These are phyloP conservation scores for Tetraodon nigroviridis DNA, from an alignment of 2,113 vertebrate genomes.

Conservation along the genomic window DNA sequence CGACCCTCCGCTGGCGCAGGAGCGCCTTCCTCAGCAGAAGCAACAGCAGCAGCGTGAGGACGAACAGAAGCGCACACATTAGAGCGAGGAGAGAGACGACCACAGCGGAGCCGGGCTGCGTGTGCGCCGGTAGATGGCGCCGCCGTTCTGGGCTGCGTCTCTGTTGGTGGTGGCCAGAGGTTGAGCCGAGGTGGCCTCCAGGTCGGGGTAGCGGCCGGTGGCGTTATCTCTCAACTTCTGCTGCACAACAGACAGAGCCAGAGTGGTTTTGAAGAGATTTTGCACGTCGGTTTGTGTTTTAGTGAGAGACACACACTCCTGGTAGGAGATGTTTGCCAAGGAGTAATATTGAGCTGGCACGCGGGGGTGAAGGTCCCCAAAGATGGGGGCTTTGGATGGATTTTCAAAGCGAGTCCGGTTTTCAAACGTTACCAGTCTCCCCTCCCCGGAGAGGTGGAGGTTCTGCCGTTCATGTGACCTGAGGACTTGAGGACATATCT, in stretches of 20 bases:
- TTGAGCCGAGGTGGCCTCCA: slow-evolving; percentile 22
- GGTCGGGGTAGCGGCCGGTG: slow-evolving; percentile 15
- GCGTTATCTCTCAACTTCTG: slow-evolving; percentile 46
- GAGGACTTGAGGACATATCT: slow-evolving; percentile 68
- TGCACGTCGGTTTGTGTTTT: slow-evolving; percentile 29
- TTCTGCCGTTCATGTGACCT: slow-evolving; percentile 40
- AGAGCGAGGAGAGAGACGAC: slow-evolving; percentile 53
- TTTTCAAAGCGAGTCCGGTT: slow-evolving; percentile 3
- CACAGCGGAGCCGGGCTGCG: slow-evolving; percentile 26
- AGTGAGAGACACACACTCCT: slow-evolving; percentile 63
- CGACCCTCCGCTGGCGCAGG: slow-evolving; percentile 62
- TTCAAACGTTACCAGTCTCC: background rate
- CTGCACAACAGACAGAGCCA: slow-evolving; percentile 20
- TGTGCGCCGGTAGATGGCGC: background rate
- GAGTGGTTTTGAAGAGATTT: slow-evolving; percentile 26
- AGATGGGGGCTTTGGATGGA: background rate
- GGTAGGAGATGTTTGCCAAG: slow-evolving; percentile 64
- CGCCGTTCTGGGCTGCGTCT: slow-evolving; percentile 23
- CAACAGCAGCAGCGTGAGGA: slow-evolving; percentile 55
- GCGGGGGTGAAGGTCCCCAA: background rate
- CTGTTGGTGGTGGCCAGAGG: slow-evolving; percentile 44
- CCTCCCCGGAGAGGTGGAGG: background rate
- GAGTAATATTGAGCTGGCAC: slow-evolving; percentile 40
- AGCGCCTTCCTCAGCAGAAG: slow-evolving; percentile 61
- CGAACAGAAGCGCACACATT: slow-evolving; percentile 59